Evolutionary conservation across 1,140 invertebrate genomes (phyloP), one percentile per base, ranked within the genome.

Genomic region (Ptiloglossa arizonensis): DNA sequence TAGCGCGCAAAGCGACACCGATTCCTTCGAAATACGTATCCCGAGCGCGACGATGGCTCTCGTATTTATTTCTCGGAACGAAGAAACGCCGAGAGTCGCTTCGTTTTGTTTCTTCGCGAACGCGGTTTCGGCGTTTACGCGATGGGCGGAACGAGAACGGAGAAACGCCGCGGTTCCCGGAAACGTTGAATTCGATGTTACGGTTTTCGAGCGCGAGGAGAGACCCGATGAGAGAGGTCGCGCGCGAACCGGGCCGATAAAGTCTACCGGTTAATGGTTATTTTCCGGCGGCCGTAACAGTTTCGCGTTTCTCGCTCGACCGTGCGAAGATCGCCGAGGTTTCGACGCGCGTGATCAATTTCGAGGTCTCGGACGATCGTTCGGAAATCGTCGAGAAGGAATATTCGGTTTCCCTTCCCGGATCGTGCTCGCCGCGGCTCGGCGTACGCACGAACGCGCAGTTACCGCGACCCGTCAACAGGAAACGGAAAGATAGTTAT

Each of bases 401-500:
- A n/a, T n/a, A n/a, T n/a, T n/a, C n/a, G n/a, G n/a, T n/a, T n/a
- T n/a, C n/a, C n/a, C n/a, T n/a, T n/a, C n/a, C n/a, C n/a, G n/a
- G n/a, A n/a, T n/a, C n/a, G n/a, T n/a, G n/a, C n/a, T n/a, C n/a
- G n/a, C n/a, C n/a, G n/a, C n/a, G n/a, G 73, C 57, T 63, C 57
- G 38, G 22, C 17, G 17, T 75, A 52, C 24, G 35, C 29, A 38
- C 56, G 41, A 56, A 69, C 77, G 81, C 82, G 72, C 79, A 86
- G 87, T 88, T 85, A 83, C 84, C 83, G 81, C 86, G 63, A 56
- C 74, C 80, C 79, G 86, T 79, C 85, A 83, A 87, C 88, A 88
- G 89, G 89, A 90, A 90, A 88, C 88, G 87, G 80, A 76, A 89
- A 89, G 89, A 90, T 90, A 81, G 79, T 83, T 89, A 90, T 90